Percentiles rank a stretch among this genome's conserved stretches.
Evolutionary conservation across 30 jellyfish, hydroid and myxozoan genomes (phyloP).

Genomic region (Phacellophora camtschatica): DNA sequence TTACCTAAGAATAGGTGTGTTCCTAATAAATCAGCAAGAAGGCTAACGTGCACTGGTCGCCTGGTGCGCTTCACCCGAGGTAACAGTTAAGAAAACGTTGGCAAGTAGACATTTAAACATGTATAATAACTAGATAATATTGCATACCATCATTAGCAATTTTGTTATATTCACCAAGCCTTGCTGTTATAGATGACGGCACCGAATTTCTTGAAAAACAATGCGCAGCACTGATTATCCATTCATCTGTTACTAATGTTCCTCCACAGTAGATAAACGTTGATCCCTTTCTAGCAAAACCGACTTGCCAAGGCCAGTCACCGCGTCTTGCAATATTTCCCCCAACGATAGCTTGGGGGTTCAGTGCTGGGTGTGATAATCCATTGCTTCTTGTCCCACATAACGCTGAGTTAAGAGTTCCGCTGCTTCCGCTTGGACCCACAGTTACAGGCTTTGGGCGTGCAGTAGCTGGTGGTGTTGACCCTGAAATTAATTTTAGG

Average conservation of each 20-base stretch:
- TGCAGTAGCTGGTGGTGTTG: slow-evolving; percentile 1
- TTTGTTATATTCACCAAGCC: slow-evolving; percentile 51
- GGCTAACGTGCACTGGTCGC: no score
- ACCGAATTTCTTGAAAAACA: background rate
- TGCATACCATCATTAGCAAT: slow-evolving; percentile 43
- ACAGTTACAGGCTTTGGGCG: background rate
- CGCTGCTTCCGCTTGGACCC: background rate
- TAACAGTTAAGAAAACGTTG: no score
- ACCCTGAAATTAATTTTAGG: no score
- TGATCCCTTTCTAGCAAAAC: slow-evolving; percentile 36
- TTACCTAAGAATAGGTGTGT: no score
- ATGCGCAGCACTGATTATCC: slow-evolving; percentile 65
- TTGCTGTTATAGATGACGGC: slow-evolving; percentile 38
- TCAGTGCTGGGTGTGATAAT: slow-evolving; percentile 31
- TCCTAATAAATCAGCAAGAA: no score
- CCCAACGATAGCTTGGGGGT: slow-evolving; percentile 58
- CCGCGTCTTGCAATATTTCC: slow-evolving; percentile 52
- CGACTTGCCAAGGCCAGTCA: slow-evolving; percentile 76
- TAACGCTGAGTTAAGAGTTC: slow-evolving; percentile 9
- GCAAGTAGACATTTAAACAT: no score
- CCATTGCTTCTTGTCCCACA: slow-evolving; percentile 46
- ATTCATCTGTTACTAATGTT: slow-evolving; percentile 28
- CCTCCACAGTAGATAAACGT: slow-evolving; percentile 57
- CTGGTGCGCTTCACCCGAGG: no score
- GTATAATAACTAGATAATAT: no score